phyloP scores from a whole-genome alignment of 2,888 invertebrate species.

The Leptopterna dolabrata region DNA sequence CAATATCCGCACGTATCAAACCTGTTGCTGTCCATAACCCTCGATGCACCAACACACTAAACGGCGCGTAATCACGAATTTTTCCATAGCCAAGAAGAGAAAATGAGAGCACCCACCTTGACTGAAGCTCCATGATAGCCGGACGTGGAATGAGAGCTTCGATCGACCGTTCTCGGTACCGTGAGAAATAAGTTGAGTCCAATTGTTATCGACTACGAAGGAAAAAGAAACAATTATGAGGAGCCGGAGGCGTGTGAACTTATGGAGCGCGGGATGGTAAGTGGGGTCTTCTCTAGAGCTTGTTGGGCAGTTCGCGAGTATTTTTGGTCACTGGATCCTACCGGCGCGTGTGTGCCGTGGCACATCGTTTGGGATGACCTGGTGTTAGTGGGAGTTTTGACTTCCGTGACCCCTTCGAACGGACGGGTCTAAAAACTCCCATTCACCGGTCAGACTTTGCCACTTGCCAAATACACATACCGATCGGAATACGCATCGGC shows the following conservation, averaged over 20 bases:
- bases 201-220: constrained; percentile 9
- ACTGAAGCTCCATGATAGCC: constrained; percentile 53
- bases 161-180: constrained; percentile 2
- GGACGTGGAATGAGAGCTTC: constrained; percentile 34
- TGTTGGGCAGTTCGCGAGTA: background rate
- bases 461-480: background rate
- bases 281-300: background rate
- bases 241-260: constrained; percentile 37
- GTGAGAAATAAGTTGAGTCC: constrained; percentile 18
- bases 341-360: background rate
- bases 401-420: constrained; percentile 23
- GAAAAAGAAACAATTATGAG: background rate
- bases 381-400: background rate
- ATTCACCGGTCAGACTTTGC: background rate
- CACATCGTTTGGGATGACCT: background rate
- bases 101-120: constrained; percentile 34
- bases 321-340: constrained; percentile 12
- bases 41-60: background rate
- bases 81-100: background rate
- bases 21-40: too few relatives aligned
- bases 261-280: constrained; percentile 26
- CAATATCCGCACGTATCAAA: too few relatives aligned
- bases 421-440: background rate
- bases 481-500: background rate
- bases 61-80: background rate